These are phyloP conservation scores for Zoanthus sociatus DNA, from an alignment of 92 coral and sea anemone species.

Conservation along the genomic window DNA sequence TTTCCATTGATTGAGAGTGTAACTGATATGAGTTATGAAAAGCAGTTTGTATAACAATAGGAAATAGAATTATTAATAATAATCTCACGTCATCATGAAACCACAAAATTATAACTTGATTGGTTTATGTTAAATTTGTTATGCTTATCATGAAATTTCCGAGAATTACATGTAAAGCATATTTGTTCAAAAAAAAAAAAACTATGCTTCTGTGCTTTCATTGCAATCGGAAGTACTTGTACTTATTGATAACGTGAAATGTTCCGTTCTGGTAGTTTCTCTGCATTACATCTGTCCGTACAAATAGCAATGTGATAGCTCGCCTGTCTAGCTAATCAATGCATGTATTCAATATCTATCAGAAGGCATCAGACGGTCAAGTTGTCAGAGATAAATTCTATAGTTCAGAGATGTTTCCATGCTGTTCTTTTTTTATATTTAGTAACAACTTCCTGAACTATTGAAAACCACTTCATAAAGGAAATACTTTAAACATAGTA, in stretches of 20 bases:
- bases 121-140: no score
- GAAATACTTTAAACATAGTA: slow-evolving; percentile 32
- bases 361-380: slow-evolving; percentile 8
- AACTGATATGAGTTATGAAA: no score
- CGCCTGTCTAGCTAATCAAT: not conserved
- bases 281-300: slow-evolving; percentile 4
- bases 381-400: not conserved
- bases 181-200: not conserved
- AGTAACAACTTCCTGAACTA: slow-evolving; percentile 37
- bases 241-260: slow-evolving; percentile 8
- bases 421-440: not conserved
- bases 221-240: slow-evolving; percentile 34
- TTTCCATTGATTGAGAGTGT: no score
- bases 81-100: no score
- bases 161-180: not conserved
- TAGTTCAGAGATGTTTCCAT: slow-evolving; percentile 9
- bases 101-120: no score
- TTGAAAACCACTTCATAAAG: slow-evolving; percentile 36
- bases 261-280: not conserved
- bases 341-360: not conserved
- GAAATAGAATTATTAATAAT: no score
- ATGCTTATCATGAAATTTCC: not conserved
- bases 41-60: no score
- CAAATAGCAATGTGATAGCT: not conserved
- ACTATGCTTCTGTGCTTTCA: not conserved